Conservation (phyloP, 2,113 vertebrate genomes). For the Syngnathus scovelli region DNA sequence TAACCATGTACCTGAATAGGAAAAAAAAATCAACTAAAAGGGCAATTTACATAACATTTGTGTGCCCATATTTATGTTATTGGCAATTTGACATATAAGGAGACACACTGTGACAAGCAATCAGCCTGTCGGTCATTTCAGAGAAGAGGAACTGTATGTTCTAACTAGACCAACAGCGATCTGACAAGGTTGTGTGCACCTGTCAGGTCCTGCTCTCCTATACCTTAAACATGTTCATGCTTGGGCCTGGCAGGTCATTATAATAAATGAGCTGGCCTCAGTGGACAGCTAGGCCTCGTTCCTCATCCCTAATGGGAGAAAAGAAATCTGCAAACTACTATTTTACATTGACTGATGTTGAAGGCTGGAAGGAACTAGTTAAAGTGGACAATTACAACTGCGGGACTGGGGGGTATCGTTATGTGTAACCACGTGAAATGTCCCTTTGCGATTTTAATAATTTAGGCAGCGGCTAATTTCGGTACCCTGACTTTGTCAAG, state of each 20-base stretch:
- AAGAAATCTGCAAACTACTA: constrained; percentile 79
- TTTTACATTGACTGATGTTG: constrained; percentile 84
- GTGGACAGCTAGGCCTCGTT: constrained; percentile 75
- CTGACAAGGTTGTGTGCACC: constrained; percentile 84
- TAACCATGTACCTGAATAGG: neutral
- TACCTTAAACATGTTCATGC: constrained; percentile 95
- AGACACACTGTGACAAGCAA: constrained; percentile 19
- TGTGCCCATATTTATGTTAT: constrained; percentile 71
- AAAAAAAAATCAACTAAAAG: constrained; percentile 3
- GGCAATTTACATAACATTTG: constrained; percentile 10
- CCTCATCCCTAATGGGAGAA: constrained; percentile 81
- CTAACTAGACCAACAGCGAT: constrained; percentile 84
- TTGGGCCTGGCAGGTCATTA: constrained; percentile 96
- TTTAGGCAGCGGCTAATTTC: constrained; percentile 92
- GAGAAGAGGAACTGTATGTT: constrained; percentile 76
- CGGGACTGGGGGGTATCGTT: constrained; percentile 67
- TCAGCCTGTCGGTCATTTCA: constrained; percentile 61
- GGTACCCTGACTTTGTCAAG: constrained; percentile 88
- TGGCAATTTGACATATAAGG: constrained; percentile 72
- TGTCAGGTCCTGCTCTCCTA: constrained; percentile 85
- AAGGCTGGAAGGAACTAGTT: constrained; percentile 86
- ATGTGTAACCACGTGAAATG: constrained; percentile 90
- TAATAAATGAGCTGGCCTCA: constrained; percentile 95
- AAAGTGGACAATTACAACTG: constrained; percentile 95
- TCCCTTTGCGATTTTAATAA: constrained; percentile 98